A percentile compares a stretch with the other conserved stretches of the same genome.
These are phyloP conservation scores for Numenius phaeopus DNA, from an alignment of 2,797 vertebrate genomes.

Conservation along the genomic window DNA sequence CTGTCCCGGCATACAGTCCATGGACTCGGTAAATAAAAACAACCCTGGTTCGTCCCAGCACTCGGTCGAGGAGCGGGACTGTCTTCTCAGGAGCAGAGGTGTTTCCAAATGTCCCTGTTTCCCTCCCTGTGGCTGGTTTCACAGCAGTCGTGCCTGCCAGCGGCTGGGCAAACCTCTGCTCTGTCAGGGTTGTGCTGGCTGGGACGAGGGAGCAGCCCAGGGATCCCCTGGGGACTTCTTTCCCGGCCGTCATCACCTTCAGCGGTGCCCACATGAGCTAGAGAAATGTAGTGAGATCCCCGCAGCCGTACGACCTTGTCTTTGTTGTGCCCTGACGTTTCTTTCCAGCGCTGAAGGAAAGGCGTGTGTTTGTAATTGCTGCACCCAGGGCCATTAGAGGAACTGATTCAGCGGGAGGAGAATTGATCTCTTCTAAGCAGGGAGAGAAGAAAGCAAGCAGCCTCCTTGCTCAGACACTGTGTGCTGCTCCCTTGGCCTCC, in stretches of 20 bases:
- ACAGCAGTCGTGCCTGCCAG: rapidly evolving
- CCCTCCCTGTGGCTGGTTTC: not conserved
- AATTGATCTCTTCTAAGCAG: not conserved
- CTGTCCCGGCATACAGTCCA: rapidly evolving
- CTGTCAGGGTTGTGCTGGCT: not conserved
- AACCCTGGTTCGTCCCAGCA: not conserved
- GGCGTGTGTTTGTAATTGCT: not conserved
- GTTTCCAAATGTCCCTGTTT: not conserved
- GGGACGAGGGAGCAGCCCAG: not conserved
- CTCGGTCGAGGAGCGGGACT: not conserved
- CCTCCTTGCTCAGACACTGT: not conserved
- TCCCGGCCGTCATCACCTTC: rapidly evolving
- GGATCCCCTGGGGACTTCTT: not conserved
- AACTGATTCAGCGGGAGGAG: not conserved
- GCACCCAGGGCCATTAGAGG: not conserved
- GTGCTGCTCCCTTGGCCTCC: not conserved
- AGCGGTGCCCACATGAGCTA: not conserved
- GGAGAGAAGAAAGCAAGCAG: not conserved
- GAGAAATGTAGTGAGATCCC: rapidly evolving
- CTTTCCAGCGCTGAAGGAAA: not conserved
- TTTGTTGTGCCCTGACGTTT: not conserved
- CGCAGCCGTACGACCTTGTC: not conserved
- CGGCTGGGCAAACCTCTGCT: not conserved
- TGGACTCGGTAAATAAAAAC: not conserved
- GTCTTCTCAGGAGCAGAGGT: not conserved